phyloP scores from a whole-genome alignment of 2,113 vertebrate genomes.

The Eubucco bourcierii region DNA sequence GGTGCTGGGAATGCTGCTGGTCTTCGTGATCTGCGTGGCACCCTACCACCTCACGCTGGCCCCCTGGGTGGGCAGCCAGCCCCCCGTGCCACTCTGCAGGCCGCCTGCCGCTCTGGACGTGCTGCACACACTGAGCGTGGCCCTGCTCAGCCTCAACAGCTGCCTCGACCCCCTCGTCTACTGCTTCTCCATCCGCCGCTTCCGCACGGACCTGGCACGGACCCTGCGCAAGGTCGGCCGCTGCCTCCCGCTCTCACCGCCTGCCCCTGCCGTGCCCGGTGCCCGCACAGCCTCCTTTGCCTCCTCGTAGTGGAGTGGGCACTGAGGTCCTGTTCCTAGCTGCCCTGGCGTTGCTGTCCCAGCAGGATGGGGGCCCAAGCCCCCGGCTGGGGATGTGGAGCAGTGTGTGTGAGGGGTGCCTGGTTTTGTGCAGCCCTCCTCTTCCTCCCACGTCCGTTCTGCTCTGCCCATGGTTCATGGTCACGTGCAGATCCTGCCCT shows the following conservation, averaged over 20 bases:
- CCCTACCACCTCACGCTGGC: conserved; percentile 71
- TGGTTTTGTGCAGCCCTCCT: not conserved
- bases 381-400: not conserved
- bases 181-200: conserved; percentile 63
- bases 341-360: accelerated
- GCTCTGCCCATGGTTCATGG: not conserved
- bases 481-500: not conserved
- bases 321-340: accelerated
- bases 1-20: conserved; percentile 70
- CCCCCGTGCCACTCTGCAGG: not conserved
- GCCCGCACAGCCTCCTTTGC: conserved; percentile 4
- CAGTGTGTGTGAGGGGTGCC: not conserved
- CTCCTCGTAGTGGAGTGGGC: not conserved
- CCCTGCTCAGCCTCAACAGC: conserved; percentile 72
- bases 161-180: conserved; percentile 70
- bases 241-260: not conserved
- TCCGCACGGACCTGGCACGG: conserved; percentile 38
- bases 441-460: not conserved
- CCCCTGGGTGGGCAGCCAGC: conserved; percentile 52
- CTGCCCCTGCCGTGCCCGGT: accelerated
- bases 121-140: conserved; percentile 60
- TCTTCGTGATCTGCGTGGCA: conserved; percentile 66
- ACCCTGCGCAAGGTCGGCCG: not conserved
- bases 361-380: not conserved
- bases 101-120: not conserved